Evolutionary conservation across 1,140 invertebrate genomes (phyloP).

Genomic region (Sinella curviseta): DNA sequence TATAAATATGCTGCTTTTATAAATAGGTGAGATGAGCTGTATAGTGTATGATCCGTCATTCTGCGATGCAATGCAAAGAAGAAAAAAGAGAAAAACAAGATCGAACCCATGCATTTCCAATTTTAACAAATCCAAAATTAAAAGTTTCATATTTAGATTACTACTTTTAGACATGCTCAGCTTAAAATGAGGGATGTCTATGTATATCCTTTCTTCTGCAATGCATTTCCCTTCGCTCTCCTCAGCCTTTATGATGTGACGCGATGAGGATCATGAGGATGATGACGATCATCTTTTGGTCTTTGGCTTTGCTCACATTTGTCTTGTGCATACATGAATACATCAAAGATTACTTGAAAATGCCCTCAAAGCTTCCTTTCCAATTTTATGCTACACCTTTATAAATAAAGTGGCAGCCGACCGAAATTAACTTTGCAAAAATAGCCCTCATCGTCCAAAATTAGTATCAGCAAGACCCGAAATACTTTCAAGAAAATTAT

Average conservation of each 20-base stretch:
- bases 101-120: slow-evolving; percentile 22
- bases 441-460: slow-evolving; percentile 33
- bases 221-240: too few relatives aligned
- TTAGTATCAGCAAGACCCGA: too few relatives aligned
- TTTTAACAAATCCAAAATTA: slow-evolving; percentile 25
- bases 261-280: too few relatives aligned
- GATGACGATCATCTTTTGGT: too few relatives aligned
- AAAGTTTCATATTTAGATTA: slow-evolving; percentile 18
- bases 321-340: too few relatives aligned
- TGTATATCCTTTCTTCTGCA: neutral
- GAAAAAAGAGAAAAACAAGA: neutral
- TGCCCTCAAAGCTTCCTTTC: too few relatives aligned
- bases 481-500: too few relatives aligned
- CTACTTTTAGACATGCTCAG: slow-evolving; percentile 13
- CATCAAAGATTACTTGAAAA: too few relatives aligned
- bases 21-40: neutral
- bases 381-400: neutral
- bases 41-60: neutral
- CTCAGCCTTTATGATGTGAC: too few relatives aligned
- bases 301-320: too few relatives aligned
- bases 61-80: neutral
- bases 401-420: neutral
- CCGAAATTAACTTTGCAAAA: slow-evolving; percentile 28
- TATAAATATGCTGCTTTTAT: neutral
- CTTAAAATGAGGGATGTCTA: neutral